These are phyloP conservation scores for Sceloporus undulatus DNA, from an alignment of 2,113 vertebrate species.

Conservation along the genomic window DNA sequence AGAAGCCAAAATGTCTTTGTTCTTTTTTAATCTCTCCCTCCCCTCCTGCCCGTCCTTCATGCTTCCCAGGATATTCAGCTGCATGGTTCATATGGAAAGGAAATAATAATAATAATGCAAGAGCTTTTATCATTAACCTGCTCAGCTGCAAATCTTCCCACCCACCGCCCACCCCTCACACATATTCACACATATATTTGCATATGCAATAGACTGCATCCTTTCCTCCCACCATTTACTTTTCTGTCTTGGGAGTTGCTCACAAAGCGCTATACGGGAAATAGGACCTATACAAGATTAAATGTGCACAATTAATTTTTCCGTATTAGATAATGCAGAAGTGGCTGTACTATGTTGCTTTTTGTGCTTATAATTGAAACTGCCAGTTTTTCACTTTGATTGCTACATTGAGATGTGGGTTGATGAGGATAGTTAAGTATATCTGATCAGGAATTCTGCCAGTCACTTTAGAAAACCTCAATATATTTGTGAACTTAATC, in stretches of 20 bases:
- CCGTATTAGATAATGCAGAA: not conserved
- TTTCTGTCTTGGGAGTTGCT: constrained; percentile 59
- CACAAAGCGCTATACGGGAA: constrained; percentile 63
- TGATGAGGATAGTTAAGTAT: not conserved
- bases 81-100: constrained; percentile 22
- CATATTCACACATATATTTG: constrained; percentile 66
- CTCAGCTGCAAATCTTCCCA: constrained; percentile 72
- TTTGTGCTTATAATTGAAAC: not conserved
- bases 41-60: constrained; percentile 34
- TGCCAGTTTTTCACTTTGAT: constrained; percentile 18
- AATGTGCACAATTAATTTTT: constrained; percentile 54
- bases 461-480: constrained; percentile 44
- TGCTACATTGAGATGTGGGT: constrained; percentile 29
- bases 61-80: constrained; percentile 47
- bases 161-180: constrained; percentile 58
- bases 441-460: not conserved
- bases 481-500: not conserved
- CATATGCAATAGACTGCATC: constrained; percentile 69
- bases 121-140: constrained; percentile 70
- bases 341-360: constrained; percentile 3
- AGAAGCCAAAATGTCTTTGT: constrained; percentile 59
- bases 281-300: constrained; percentile 57
- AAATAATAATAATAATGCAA: not conserved
- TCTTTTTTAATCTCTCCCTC: constrained; percentile 56
- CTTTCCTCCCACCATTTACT: constrained; percentile 59